Conservation (phyloP, 2,797 vertebrate species). For the Furcifer pardalis region DNA sequence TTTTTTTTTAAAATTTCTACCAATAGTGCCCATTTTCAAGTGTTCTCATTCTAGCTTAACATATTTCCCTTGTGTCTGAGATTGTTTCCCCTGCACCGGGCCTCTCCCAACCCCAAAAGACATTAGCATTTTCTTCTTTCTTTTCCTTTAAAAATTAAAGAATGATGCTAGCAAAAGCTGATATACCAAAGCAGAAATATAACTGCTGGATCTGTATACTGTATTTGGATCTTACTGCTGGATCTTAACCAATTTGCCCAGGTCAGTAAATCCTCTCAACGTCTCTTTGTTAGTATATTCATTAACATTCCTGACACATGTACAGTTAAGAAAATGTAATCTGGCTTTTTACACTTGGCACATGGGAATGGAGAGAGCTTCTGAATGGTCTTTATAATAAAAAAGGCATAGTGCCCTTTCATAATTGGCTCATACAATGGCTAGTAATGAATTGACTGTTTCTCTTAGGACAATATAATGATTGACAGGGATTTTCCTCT, state of each 20-base stretch:
- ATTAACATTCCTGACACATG: slow-evolving; percentile 21
- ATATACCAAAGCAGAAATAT: slow-evolving; percentile 15
- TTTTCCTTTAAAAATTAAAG: background rate
- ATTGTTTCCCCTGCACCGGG: background rate
- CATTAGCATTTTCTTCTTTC: slow-evolving; percentile 10
- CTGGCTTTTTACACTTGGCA: slow-evolving; percentile 32
- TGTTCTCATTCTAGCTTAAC: background rate
- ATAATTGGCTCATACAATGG: slow-evolving; percentile 49
- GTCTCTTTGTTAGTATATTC: slow-evolving; percentile 28
- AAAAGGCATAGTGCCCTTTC: slow-evolving; percentile 37
- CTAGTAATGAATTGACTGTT: slow-evolving; percentile 50
- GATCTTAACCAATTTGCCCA: slow-evolving; percentile 22
- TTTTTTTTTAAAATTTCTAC: slow-evolving; percentile 24
- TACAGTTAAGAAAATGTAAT: slow-evolving; percentile 28
- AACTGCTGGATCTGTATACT: slow-evolving; percentile 25
- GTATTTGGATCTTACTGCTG: too few relatives aligned
- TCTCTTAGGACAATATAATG: slow-evolving; percentile 40
- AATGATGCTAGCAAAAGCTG: background rate
- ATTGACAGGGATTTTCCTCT: slow-evolving; percentile 48
- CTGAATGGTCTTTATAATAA: slow-evolving; percentile 31
- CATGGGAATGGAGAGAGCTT: slow-evolving; percentile 30
- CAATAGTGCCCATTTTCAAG: background rate
- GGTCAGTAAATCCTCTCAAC: slow-evolving; percentile 6
- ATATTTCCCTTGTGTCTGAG: background rate
- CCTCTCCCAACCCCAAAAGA: background rate